These are phyloP conservation scores for Aricia artaxerxes DNA, from an alignment of 2,888 invertebrate species.

Conservation along the genomic window DNA sequence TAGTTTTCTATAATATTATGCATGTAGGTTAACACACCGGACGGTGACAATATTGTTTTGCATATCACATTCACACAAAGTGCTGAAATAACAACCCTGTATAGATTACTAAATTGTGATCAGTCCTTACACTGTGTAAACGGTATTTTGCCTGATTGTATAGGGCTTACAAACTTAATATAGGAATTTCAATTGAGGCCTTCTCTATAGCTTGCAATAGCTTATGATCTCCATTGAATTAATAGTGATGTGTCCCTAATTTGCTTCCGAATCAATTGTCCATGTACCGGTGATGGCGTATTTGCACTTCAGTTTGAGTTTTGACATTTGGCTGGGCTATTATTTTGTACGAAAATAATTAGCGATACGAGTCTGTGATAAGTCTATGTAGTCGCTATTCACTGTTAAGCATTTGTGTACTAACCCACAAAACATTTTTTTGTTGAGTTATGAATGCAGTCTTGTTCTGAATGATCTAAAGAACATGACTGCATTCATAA, in stretches of 20 bases:
- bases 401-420: no score
- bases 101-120: slow-evolving; percentile 10
- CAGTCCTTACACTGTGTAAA: not conserved
- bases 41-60: not conserved
- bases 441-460: no score
- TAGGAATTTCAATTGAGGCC: slow-evolving; percentile 16
- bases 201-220: slow-evolving; percentile 4
- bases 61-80: not conserved
- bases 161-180: slow-evolving; percentile 14
- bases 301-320: not conserved
- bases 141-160: not conserved
- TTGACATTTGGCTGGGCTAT: not conserved
- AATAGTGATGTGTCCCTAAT: slow-evolving; percentile 2
- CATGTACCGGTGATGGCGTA: not conserved
- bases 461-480: no score
- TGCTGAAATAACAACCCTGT: slow-evolving; percentile 22
- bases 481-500: no score
- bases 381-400: no score
- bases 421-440: no score
- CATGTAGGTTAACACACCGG: not conserved
- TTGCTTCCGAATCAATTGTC: not conserved
- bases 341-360: not conserved
- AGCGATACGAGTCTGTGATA: no score
- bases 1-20: not conserved
- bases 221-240: slow-evolving; percentile 11